Conservation (phyloP, 2,113 vertebrate genomes). For the Dicerorhinus sumatrensis region DNA sequence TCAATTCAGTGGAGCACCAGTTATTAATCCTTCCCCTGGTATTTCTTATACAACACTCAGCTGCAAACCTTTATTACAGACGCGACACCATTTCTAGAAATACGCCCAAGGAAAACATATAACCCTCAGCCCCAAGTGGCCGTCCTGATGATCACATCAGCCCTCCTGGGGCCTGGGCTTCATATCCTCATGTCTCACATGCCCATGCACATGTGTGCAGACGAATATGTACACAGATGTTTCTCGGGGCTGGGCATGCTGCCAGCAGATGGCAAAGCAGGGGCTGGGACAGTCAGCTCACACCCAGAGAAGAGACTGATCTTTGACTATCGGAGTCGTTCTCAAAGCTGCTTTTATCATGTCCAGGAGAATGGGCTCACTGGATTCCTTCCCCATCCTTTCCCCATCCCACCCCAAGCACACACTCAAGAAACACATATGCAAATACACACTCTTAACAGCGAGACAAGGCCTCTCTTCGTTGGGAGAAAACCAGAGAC, state of each 20-base stretch:
- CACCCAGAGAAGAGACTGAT: neutral
- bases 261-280: neutral
- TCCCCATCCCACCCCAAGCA: neutral
- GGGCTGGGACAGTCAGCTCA: neutral
- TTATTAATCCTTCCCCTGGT: neutral
- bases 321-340: neutral
- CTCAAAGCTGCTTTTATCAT: neutral
- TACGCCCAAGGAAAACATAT: conserved; percentile 34
- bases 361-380: neutral
- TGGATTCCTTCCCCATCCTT: neutral
- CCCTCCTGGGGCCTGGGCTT: neutral
- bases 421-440: neutral
- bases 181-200: neutral
- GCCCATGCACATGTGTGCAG: neutral
- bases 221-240: neutral
- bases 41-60: neutral
- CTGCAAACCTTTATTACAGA: conserved; percentile 9
- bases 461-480: neutral
- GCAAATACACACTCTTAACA: neutral
- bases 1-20: neutral
- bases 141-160: neutral
- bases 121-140: neutral
- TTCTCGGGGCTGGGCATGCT: neutral
- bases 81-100: conserved; percentile 17
- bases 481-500: neutral